Evolutionary conservation across 23 tunicate species (phyloP), one percentile per base, ranked within the genome.

Genomic region (Halocynthia aurantium): DNA sequence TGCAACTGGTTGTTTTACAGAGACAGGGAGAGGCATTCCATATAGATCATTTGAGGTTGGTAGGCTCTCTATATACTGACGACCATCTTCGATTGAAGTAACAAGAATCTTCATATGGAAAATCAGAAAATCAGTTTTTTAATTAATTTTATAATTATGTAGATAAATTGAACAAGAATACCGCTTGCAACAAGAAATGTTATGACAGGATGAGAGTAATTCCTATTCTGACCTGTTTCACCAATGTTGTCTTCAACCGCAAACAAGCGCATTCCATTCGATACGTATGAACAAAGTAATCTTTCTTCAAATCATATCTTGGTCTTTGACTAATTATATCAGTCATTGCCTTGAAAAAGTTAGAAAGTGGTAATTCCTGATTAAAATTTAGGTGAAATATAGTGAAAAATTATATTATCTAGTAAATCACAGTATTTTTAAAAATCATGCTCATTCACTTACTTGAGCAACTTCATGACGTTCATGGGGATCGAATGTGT

Each of bases 221-320:
- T 31, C 77, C 67, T 61, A 20, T 54, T 56, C 60, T 10, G 63
- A 90, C 97, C 87, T 85, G 85, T 13, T 84, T 57, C 7, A 85
- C 49, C 8, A 90, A 58, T 12, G 70, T 67, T 6, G 86, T 90
- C 57, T 72, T 75, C 58, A 85, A 72, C 18, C 83, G 76, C 19
- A 90, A 76, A 75, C 97, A 90, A 61, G 86, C 84, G 66, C 97
- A 90, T 57, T 90, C 97, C 19, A 51, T 62, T 17, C 74, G 66
- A 64, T 90, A 90, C 8, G 83, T 70, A 40, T 83, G 77, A 6
- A 90, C 72, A 65, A 90, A 90, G 71, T 90, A 90, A 22, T 85
- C 97, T 55, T 81, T 72, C 18, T 81, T 85, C 61, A 90, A 90
- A 54, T 90, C 97, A 73, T 80, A 90, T 44, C 88, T 75, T 40